These are phyloP conservation scores for Paracanthobrama guichenoti DNA, from an alignment of 2,113 vertebrate genomes.

Conservation along the genomic window DNA sequence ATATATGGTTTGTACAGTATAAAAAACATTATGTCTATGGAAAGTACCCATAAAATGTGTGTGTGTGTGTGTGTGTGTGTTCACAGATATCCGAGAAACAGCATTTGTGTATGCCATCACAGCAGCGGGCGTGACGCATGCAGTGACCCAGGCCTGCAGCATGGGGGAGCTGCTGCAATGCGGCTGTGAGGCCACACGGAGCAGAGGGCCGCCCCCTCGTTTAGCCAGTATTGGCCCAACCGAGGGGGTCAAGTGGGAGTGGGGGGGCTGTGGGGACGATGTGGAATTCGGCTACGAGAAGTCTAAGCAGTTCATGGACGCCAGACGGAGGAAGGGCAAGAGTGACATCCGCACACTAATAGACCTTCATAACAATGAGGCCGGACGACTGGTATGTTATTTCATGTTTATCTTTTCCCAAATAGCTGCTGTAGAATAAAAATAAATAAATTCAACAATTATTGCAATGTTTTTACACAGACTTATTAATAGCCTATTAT, in stretches of 20 bases:
- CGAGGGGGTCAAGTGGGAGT: conserved; percentile 91
- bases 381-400: conserved; percentile 85
- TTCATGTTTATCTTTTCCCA: background rate
- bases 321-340: conserved; percentile 87
- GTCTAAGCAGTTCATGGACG: conserved; percentile 96
- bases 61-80: conserved; percentile 37
- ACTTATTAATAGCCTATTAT: background rate
- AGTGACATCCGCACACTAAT: conserved; percentile 93
- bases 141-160: conserved; percentile 97
- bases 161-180: conserved; percentile 96
- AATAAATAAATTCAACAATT: background rate
- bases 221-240: conserved; percentile 59
- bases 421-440: background rate
- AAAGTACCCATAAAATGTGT: too few relatives aligned
- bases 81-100: conserved; percentile 91
- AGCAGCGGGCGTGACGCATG: conserved; percentile 88
- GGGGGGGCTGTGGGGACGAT: conserved; percentile 95
- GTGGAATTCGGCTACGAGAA: conserved; percentile 97
- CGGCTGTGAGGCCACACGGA: conserved; percentile 88
- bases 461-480: background rate
- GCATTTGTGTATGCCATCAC: conserved; percentile 97
- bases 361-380: conserved; percentile 96
- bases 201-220: conserved; percentile 76
- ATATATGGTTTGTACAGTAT: too few relatives aligned
- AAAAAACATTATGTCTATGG: too few relatives aligned